Evolutionary conservation across 2,888 invertebrate genomes (phyloP).

Genomic region (Dicyrtoma fusca): DNA sequence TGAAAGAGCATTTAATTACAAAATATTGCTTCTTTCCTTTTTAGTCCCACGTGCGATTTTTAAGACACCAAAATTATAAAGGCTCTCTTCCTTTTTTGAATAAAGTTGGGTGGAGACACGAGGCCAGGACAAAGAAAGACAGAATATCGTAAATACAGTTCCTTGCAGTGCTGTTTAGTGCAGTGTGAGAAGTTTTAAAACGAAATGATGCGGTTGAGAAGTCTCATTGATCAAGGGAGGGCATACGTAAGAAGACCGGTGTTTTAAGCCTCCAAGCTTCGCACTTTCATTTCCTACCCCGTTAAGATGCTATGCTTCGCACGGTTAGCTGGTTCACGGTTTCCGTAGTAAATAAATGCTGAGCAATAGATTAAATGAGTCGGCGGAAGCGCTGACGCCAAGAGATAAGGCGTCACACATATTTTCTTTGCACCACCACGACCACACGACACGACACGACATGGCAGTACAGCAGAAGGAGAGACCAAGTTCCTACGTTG

Average conservation of each 20-base stretch:
- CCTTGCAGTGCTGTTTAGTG: no score
- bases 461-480: no score
- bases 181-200: not conserved
- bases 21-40: conserved; percentile 15
- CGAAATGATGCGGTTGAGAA: not conserved
- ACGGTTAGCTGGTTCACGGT: not conserved
- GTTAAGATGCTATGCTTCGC: no score
- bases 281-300: not conserved
- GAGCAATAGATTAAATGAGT: conserved; percentile 4
- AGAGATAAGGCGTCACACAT: not conserved
- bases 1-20: conserved; percentile 7
- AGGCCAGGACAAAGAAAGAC: no score
- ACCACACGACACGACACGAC: no score
- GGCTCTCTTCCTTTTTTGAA: no score
- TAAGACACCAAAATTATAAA: no score
- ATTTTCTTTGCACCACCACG: no score
- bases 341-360: not conserved
- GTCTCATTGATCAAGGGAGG: not conserved
- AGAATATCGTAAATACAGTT: no score
- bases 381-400: not conserved
- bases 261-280: not conserved
- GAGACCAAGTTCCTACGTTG: not conserved
- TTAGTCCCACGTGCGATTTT: not conserved
- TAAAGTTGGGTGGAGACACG: no score
- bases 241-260: not conserved